Evolutionary conservation across 2,113 vertebrate species (phyloP).

Genomic region (Indicator maculatus): DNA sequence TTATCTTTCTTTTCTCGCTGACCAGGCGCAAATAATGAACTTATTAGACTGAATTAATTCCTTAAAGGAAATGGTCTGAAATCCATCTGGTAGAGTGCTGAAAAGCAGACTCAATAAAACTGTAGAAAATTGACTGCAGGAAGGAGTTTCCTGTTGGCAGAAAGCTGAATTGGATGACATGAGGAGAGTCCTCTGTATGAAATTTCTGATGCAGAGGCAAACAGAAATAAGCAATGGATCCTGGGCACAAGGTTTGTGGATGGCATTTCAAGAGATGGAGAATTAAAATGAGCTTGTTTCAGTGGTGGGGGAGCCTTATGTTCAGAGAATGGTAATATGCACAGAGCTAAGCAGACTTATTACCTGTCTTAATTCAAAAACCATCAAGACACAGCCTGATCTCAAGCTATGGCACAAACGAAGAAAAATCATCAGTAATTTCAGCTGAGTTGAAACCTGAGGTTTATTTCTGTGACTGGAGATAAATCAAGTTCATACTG

Average conservation of each 20-base stretch:
- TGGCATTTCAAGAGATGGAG: not conserved
- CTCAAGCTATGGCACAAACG: not conserved
- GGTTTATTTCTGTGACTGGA: not conserved
- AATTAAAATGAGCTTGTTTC: not conserved
- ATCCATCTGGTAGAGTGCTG: constrained; percentile 12
- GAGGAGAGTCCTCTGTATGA: not conserved
- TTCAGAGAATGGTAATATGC: accelerated
- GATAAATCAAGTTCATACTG: not conserved
- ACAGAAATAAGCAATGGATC: not conserved
- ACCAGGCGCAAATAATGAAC: not conserved
- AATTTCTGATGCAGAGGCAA: not conserved
- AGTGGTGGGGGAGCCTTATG: not conserved
- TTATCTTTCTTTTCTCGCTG: not conserved
- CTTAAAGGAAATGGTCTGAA: constrained; percentile 27
- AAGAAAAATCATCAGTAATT: not conserved
- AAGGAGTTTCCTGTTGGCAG: constrained; percentile 24
- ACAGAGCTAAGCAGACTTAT: not conserved
- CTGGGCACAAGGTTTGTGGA: not conserved
- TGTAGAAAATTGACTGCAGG: constrained; percentile 4
- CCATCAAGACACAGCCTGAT: not conserved
- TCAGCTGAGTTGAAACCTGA: not conserved
- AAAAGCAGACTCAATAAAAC: constrained; percentile 36
- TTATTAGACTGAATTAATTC: constrained; percentile 33
- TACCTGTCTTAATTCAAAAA: not conserved
- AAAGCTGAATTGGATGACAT: constrained; percentile 23